phyloP scores from a whole-genome alignment of 2,888 invertebrate species.

The Seira musarum region DNA sequence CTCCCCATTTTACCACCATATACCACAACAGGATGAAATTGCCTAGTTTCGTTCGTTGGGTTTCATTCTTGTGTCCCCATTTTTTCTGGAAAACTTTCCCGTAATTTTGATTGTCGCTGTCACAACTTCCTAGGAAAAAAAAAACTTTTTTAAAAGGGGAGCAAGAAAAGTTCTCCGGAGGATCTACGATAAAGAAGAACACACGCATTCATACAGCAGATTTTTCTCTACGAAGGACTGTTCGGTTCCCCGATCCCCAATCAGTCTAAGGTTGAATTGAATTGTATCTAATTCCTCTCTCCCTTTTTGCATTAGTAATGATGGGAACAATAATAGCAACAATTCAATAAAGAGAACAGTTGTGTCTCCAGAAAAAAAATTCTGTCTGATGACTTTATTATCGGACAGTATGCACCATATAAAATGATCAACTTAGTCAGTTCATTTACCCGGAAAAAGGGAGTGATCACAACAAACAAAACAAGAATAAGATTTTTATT shows the following conservation, averaged over 20 bases:
- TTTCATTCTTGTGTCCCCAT: neutral
- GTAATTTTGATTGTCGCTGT: constrained; percentile 7
- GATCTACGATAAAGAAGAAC: neutral
- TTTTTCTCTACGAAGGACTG: neutral
- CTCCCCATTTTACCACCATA: neutral
- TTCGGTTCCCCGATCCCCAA: neutral
- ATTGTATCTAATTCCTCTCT: constrained; percentile 2
- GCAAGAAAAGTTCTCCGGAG: neutral
- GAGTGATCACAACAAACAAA: constrained; percentile 30
- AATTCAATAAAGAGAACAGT: constrained; percentile 41
- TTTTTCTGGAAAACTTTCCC: constrained; percentile 2
- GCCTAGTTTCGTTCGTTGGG: neutral
- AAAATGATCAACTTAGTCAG: neutral
- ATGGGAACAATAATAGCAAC: constrained; percentile 53
- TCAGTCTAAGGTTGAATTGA: constrained; percentile 41
- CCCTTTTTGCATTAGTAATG: constrained; percentile 53
- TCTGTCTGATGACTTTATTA: constrained; percentile 61
- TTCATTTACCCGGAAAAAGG: constrained; percentile 6
- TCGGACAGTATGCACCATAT: constrained; percentile 22
- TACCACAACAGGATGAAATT: neutral
- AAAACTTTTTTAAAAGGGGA: neutral
- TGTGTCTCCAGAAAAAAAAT: constrained; percentile 45
- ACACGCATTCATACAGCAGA: neutral
- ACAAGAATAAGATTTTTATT: constrained; percentile 24
- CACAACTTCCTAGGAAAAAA: neutral